Conservation (phyloP, 2,113 vertebrate species). For the Rhinopomastus cyanomelas region DNA sequence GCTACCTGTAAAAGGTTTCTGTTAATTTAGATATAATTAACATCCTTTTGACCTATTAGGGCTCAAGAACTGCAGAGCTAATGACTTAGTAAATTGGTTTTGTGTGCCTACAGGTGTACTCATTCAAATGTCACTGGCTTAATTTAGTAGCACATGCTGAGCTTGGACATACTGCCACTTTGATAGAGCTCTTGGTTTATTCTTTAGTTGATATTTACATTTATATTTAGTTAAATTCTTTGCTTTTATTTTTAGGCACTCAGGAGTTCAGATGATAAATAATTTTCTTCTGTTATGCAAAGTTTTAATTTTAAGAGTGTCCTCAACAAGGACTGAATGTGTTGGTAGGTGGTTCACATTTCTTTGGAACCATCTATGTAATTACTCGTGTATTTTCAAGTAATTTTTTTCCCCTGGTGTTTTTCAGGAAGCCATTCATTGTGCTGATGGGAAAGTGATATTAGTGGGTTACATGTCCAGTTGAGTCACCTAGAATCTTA, state of each 20-base stretch:
- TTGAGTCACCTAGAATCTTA: neutral
- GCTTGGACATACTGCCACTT: neutral
- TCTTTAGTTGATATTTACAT: constrained; percentile 9
- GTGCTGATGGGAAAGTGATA: neutral
- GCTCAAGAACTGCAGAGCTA: neutral
- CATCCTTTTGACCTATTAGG: constrained; percentile 37
- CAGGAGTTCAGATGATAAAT: neutral
- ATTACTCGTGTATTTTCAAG: neutral
- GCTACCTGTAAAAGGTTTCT: neutral
- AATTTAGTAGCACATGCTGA: constrained; percentile 3
- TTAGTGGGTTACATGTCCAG: neutral
- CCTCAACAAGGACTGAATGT: neutral
- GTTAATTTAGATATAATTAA: constrained; percentile 16
- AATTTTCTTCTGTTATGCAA: neutral
- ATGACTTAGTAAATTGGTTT: constrained; percentile 47
- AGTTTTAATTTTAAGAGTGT: neutral
- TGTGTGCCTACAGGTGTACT: constrained; percentile 45
- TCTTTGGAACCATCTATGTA: neutral
- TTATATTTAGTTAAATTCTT: neutral
- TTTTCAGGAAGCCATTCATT: neutral
- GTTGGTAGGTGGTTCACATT: neutral
- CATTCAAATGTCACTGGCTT: constrained; percentile 52
- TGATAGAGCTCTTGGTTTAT: constrained; percentile 10
- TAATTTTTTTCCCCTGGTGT: accelerated
- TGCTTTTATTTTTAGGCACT: neutral